Evolutionary conservation across 2,113 vertebrate genomes (phyloP), one percentile per base, ranked within the genome.

Genomic region (Austrofundulus limnaeus): DNA sequence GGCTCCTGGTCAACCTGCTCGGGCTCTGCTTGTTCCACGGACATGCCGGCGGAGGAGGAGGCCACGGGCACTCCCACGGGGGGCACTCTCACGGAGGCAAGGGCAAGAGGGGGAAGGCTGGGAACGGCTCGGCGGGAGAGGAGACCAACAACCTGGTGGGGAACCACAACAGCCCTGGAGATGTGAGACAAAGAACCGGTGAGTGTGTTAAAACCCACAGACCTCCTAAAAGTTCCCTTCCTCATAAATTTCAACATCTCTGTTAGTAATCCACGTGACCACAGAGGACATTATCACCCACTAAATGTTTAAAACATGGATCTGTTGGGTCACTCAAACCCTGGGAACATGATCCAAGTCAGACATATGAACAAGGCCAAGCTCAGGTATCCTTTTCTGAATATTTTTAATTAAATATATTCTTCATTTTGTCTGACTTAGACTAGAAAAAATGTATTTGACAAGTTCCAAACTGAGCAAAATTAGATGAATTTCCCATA

Each of bases 1-100:
- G 96, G 68, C 94, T 98, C n/a, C 76, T 98, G 80, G 82, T 99
- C 82, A 98, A 98, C 90, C 90, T 98, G 64, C 91, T 97, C 53
- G 96, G 97, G 38, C 94, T 99, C 31, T 98, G 95, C 64, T 83
- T 98, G 83, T 99, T 98, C 90, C 95, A 94, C 84, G 94, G 94
- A 2, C 95, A 97, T 68, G 93, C 93, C 4, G 93, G 93, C 24
- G 91, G 91, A 11, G n/a, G n/a, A n/a, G 91, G 91, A 11, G 92
- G 91, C 4, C 95, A 95, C 85, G 92, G 94, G 0, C 96, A 95
- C 86, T 93, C 94, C 0, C 94, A 96, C 72, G 86, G 94, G 0
- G 91, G 92, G 20, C 92, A 92, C 83, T 81, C 82, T 4, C 87
- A 92, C 31, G 53, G 91, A n/a, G 62, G 48, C 15, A 91, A 90